Base-by-base conservation (phyloP, 2,888 invertebrate species). In the Pachliopta kotzebuea region DNA sequence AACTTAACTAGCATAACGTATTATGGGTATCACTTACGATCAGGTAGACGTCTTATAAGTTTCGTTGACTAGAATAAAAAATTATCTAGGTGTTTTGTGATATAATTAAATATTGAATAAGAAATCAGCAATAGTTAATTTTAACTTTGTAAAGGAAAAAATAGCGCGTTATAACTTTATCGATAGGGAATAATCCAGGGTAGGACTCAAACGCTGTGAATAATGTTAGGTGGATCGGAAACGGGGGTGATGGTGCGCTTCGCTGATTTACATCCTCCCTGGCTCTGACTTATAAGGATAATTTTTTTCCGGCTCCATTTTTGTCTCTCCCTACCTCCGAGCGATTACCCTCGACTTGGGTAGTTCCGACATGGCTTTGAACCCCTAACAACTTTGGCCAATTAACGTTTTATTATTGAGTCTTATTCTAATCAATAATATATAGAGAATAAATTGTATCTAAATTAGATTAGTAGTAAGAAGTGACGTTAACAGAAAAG, bases 221-320 rank as follows among this genome's bases (percentile, higher is more conserved):
- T 62, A 57, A 62, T 57, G 62, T 62, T 56, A 56, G 60, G 64
- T 60, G 64, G 55, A 60, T 60, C 59, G 60, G 60, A 65, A 65
- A 56, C 64, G 60, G 56, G 56, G 56, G 52, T 60, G 55, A 65
- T 56, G 59, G 63, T 60, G 52, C 59, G 60, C 60, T 55, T 24
- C 56, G 52, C 60, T 60, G 64, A 60, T 60, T 65, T 60, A 65
- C 60, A 60, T 65, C 60, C 60, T 52, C 56, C 62, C 57, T 26
- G 57, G 20, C 26, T 53, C 29, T 50, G 53, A 65, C 64, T 65
- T 65, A 56, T 56, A 60, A 60, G 60, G 56, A 65, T 60, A 64
- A 56, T 60, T 65, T 65, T 62, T 62, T 60, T 56, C 60, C 64
- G 64, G 64, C 56, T 56, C 64, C 52, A 45, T 53, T 56, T 56